These are phyloP conservation scores for Oscheius sp. DNA, from an alignment of 2,888 invertebrate genomes.

Conservation along the genomic window DNA sequence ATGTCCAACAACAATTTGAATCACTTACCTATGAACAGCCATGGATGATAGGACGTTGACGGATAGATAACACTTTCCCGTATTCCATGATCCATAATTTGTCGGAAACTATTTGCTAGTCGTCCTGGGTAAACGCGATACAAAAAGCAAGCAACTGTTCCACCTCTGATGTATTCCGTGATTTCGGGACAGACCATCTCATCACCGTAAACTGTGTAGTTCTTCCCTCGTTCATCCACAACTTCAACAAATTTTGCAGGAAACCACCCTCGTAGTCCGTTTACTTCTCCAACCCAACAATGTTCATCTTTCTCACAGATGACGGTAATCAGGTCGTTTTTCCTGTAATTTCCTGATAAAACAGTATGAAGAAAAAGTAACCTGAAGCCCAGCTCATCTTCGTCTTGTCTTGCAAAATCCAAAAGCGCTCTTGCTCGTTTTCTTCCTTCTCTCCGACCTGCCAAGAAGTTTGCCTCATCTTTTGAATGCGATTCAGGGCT, in stretches of 20 bases:
- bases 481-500: constrained; percentile 92
- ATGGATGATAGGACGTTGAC: constrained; percentile 92
- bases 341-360: constrained; percentile 77
- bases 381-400: constrained; percentile 93
- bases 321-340: constrained; percentile 97
- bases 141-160: background rate
- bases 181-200: constrained; percentile 96
- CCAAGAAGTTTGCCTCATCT: constrained; percentile 94
- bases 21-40: constrained; percentile 85
- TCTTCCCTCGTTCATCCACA: constrained; percentile 91
- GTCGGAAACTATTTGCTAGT: constrained; percentile 62
- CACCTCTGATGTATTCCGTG: constrained; percentile 93
- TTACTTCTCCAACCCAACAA: constrained; percentile 78
- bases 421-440: constrained; percentile 93
- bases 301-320: constrained; percentile 76
- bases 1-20: no score
- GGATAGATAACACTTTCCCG: constrained; percentile 59
- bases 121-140: constrained; percentile 34
- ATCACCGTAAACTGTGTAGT: constrained; percentile 82
- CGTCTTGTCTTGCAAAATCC: constrained; percentile 85
- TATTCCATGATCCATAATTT: constrained; percentile 70
- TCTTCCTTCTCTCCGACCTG: constrained; percentile 87
- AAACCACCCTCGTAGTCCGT: constrained; percentile 77
- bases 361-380: constrained; percentile 5
- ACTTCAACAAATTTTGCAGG: constrained; percentile 77